Conservation (phyloP, 2,113 vertebrate species). For the Crotalus viridis region DNA sequence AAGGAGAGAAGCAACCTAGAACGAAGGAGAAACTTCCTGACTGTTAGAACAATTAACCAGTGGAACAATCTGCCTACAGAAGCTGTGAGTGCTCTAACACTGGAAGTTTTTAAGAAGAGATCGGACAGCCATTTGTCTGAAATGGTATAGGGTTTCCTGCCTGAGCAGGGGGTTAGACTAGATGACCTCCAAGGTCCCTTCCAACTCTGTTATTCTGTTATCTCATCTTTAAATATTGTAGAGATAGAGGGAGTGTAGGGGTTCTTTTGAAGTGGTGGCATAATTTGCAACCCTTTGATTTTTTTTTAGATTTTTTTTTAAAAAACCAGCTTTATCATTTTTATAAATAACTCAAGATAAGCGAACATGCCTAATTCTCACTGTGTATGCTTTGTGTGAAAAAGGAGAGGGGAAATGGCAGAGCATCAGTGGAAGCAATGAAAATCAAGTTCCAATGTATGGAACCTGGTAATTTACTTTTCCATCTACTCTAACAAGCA, state of each 20-base stretch:
- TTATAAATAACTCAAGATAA: not conserved
- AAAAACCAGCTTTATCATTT: not conserved
- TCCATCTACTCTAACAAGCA: not conserved
- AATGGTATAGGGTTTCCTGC: no score
- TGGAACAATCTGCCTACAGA: no score
- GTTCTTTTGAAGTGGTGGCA: not conserved
- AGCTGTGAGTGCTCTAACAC: no score
- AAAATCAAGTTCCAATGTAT: not conserved
- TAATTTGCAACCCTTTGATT: not conserved
- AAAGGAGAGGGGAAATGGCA: not conserved
- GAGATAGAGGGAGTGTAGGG: not conserved
- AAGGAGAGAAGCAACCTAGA: no score
- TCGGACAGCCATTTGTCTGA: no score
- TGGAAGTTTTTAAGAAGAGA: no score
- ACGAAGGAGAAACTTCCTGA: no score
- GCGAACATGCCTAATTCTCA: not conserved
- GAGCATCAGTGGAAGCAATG: not conserved
- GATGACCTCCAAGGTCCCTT: no score
- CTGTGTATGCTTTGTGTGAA: not conserved
- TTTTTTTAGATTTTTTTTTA: not conserved
- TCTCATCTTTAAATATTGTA: not conserved
- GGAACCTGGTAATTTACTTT: not conserved
- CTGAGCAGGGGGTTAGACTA: no score
- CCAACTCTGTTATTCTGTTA: no score
- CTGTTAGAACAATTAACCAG: no score